Evolutionary conservation across 2,888 invertebrate genomes (phyloP).

Genomic region (Lepidonotus clava): DNA sequence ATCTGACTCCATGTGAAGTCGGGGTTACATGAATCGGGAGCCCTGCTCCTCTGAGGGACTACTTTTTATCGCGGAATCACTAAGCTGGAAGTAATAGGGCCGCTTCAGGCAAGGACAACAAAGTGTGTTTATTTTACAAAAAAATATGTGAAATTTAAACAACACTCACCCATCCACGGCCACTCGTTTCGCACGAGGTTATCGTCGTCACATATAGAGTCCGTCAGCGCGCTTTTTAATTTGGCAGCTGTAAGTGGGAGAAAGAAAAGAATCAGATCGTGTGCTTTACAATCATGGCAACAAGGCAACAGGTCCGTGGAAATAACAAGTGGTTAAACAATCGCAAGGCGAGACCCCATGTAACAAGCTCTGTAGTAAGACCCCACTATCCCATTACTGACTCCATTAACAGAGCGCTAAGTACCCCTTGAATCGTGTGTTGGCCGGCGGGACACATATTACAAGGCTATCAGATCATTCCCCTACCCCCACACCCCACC

Average conservation of each 20-base stretch:
- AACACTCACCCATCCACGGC: slow-evolving; percentile 52
- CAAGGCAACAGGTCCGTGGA: background rate
- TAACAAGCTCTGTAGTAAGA: too few relatives aligned
- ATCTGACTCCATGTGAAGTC: background rate
- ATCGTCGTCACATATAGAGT: slow-evolving; percentile 52
- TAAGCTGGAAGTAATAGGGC: background rate
- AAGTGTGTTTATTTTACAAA: background rate
- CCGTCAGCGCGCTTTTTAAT: slow-evolving; percentile 18
- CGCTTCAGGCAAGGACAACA: background rate
- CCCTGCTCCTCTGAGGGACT: background rate
- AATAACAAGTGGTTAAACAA: background rate
- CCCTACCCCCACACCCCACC: background rate
- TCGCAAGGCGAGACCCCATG: background rate
- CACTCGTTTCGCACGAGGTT: slow-evolving; percentile 45
- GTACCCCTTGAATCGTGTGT: background rate
- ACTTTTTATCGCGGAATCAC: background rate
- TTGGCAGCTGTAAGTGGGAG: slow-evolving; percentile 38
- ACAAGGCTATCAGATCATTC: slow-evolving; percentile 27
- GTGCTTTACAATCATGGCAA: background rate
- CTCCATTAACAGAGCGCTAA: background rate
- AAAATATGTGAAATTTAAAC: background rate
- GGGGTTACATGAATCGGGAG: background rate
- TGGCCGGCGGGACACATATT: background rate
- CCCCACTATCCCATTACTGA: background rate
- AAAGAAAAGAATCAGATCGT: background rate